Conservation (phyloP, 1,140 invertebrate genomes). For the Homarus americanus region DNA sequence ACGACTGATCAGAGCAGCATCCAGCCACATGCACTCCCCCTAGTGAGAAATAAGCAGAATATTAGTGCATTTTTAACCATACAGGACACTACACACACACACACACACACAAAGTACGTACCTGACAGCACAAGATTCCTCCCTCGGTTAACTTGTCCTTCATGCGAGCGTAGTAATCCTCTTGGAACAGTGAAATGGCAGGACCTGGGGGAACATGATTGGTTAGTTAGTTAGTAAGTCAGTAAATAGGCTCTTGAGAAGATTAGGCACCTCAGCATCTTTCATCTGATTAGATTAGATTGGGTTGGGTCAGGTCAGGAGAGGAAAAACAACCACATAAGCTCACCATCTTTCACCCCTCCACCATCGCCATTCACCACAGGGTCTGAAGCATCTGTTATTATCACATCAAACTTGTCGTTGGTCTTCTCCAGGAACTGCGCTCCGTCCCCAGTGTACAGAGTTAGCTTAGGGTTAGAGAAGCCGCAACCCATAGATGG, state of each 20-base stretch:
- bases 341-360: constrained; percentile 46
- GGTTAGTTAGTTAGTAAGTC: too few relatives aligned
- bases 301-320: too few relatives aligned
- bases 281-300: too few relatives aligned
- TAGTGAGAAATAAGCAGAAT: constrained; percentile 79
- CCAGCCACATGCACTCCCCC: constrained; percentile 95
- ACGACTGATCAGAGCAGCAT: constrained; percentile 85
- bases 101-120: neutral
- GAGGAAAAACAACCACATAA: neutral
- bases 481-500: constrained; percentile 95
- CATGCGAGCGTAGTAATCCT: constrained; percentile 93
- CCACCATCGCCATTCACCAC: constrained; percentile 80
- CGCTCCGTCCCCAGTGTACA: constrained; percentile 96
- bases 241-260: too few relatives aligned
- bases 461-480: constrained; percentile 87
- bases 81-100: neutral
- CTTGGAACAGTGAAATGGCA: constrained; percentile 84
- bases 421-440: constrained; percentile 94
- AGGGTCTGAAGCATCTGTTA: constrained; percentile 98
- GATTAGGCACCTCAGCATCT: too few relatives aligned
- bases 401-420: constrained; percentile 96
- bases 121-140: constrained; percentile 91
- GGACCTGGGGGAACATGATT: too few relatives aligned
- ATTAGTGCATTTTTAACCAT: neutral
- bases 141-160: constrained; percentile 88